phyloP scores from a whole-genome alignment of 2,888 invertebrate species.

The Ophion obscuratus region DNA sequence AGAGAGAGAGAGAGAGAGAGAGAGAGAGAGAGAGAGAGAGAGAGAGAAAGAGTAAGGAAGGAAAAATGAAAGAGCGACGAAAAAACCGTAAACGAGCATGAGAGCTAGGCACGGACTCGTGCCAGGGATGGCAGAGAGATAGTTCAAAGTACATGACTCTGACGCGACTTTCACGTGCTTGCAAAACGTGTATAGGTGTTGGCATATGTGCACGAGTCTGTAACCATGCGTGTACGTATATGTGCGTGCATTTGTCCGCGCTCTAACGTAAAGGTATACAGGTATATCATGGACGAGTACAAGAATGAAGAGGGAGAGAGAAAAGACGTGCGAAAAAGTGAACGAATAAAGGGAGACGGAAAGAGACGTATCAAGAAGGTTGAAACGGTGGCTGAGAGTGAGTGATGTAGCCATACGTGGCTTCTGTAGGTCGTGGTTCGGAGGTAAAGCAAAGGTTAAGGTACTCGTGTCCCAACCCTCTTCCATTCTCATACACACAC shows the following conservation, averaged over 20 bases:
- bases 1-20: no score
- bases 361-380: slow-evolving; percentile 44
- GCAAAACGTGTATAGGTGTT: slow-evolving; percentile 9
- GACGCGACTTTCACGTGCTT: slow-evolving; percentile 44
- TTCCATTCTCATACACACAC: slow-evolving; percentile 43
- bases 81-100: slow-evolving; percentile 41
- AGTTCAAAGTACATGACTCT: slow-evolving; percentile 62
- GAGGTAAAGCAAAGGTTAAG: slow-evolving; percentile 79
- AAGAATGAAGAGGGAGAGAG: slow-evolving; percentile 26
- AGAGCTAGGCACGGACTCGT: slow-evolving; percentile 39
- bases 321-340: slow-evolving; percentile 11
- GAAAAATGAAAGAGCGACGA: slow-evolving; percentile 5
- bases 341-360: slow-evolving; percentile 34
- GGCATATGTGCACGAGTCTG: slow-evolving; percentile 13
- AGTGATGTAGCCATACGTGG: slow-evolving; percentile 62
- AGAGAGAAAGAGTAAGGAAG: slow-evolving; percentile 14
- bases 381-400: slow-evolving; percentile 54
- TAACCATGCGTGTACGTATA: slow-evolving; percentile 13
- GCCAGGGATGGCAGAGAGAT: slow-evolving; percentile 43
- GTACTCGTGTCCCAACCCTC: slow-evolving; percentile 78
- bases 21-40: background rate
- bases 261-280: background rate
- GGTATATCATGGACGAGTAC: slow-evolving; percentile 21
- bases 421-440: slow-evolving; percentile 52
- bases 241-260: slow-evolving; percentile 2